Percentiles rank a stretch among this genome's conserved stretches.
These are phyloP conservation scores for Neodon shergylaensis DNA, from an alignment of 2,113 vertebrate species.

Conservation along the genomic window DNA sequence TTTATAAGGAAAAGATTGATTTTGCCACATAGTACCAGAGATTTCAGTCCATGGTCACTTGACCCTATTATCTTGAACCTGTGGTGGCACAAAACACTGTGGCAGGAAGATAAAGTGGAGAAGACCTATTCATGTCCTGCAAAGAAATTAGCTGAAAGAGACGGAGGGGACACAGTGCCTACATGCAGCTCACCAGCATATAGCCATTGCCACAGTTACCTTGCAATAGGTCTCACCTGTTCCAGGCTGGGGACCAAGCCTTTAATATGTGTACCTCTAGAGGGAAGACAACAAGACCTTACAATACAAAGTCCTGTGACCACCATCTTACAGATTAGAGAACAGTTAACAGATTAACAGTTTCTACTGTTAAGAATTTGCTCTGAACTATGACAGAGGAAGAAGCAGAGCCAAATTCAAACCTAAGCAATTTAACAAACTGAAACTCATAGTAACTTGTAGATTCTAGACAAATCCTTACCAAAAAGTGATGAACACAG, in stretches of 20 bases:
- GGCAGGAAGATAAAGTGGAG: not conserved
- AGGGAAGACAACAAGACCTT: not conserved
- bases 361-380: not conserved
- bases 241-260: not conserved
- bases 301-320: not conserved
- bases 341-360: not conserved
- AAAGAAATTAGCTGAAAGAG: not conserved
- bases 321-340: not conserved
- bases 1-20: not conserved
- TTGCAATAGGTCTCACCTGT: not conserved
- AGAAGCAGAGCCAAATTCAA: not conserved
- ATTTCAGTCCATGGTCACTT: not conserved
- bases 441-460: not conserved
- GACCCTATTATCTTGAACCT: not conserved
- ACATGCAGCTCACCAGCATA: not conserved
- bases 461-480: constrained; percentile 82
- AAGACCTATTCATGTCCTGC: not conserved
- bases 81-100: not conserved
- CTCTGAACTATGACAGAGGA: not conserved
- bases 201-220: not conserved
- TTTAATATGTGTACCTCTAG: not conserved
- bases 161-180: not conserved
- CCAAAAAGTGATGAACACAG: constrained; percentile 95
- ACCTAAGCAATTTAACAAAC: not conserved
- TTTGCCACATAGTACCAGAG: not conserved